Evolutionary conservation across 2,113 vertebrate species (phyloP), one percentile per base, ranked within the genome.

Genomic region (Phalacrocorax carbo): DNA sequence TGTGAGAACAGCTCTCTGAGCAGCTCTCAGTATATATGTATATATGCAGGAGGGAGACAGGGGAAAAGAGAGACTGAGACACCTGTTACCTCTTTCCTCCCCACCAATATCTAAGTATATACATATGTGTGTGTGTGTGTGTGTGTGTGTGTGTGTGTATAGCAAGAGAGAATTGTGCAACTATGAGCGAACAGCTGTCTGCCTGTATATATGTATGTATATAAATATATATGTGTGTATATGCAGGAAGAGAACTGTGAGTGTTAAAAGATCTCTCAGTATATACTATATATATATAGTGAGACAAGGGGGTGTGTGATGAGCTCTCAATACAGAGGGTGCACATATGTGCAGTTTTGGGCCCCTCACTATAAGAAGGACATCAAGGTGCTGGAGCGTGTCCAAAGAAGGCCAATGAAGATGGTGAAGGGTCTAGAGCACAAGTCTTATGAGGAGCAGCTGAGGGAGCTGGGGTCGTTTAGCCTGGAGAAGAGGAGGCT

Each of bases 121-220:
- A 23, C 8, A 38, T 38, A 38, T 38, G 9, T 38, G 38, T 38
- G n/a, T n/a, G n/a, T n/a, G n/a, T n/a, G n/a, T n/a, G n/a, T n/a
- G n/a, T n/a, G 2, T 75, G 4, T 15, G 0, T 29, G 15, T 29
- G 10, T 58, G 19, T 25, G 13, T 34, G 26, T 13, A 2, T 5
- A 61, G n/a, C n/a, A 83, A 69, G 54, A 66, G n/a, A 44, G 11
- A 82, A 30, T 8, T 34, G 26, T 93, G 70, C 5, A 48, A 51
- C 1, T 40, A 38, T 30, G 64, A 68, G 44, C 52, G 40, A 84
- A 34, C 5, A 46, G 29, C 29, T 68, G 11, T 13, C 20, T 55
- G 9, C 65, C 7, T 52, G 9, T 9, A 32, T 72, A 10, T 9
- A 32, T 72, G 4, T 22, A 34, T 25, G 10, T 21, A 36, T n/a